A percentile compares a stretch with the other conserved stretches of the same genome.
phyloP scores from a whole-genome alignment of 2,113 vertebrate species.

The Pan troglodytes region NHGRI_mPanTro3-v2.1_pri NC_072398.2:148287501-148288000 shows the following conservation, averaged over 20 bases:
- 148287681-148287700: not conserved
- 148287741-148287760: not conserved
- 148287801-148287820: not conserved
- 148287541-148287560: too few relatives aligned
- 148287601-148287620: not conserved
- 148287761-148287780: not conserved
- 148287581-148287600: not conserved
- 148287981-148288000: not conserved
- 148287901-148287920: not conserved
- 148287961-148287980: not conserved
- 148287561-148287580: not conserved
- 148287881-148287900: not conserved
- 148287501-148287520: not conserved
- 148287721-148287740: not conserved
- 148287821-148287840: not conserved
- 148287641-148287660: not conserved
- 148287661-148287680: not conserved
- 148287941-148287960: constrained; percentile 33
- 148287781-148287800: not conserved
- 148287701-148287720: not conserved
- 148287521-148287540: too few relatives aligned
- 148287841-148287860: not conserved
- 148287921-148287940: constrained; percentile 40
- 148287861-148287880: not conserved
- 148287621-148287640: not conserved